phyloP scores from a whole-genome alignment of 1,140 invertebrate species.

The Apis cerana region DNA sequence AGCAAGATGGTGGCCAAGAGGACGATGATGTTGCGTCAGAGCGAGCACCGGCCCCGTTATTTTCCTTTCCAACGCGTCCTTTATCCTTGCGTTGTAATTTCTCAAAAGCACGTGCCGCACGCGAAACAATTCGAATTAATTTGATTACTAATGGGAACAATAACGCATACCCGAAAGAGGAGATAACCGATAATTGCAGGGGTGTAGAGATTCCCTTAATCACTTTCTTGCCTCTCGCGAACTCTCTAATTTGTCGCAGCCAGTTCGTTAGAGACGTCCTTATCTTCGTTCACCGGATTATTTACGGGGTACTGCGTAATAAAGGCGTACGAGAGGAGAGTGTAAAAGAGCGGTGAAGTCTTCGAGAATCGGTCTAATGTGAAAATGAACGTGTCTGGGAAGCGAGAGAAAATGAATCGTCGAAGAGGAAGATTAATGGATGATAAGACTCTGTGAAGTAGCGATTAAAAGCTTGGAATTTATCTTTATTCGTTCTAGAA shows the following conservation, averaged over 20 bases:
- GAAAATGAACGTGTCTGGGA: too few relatives aligned
- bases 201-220: slow-evolving; percentile 10
- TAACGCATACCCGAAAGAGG: background rate
- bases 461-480: too few relatives aligned
- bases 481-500: too few relatives aligned
- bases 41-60: background rate
- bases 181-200: background rate
- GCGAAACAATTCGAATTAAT: background rate
- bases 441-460: too few relatives aligned
- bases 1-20: too few relatives aligned
- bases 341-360: background rate
- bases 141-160: slow-evolving; percentile 14
- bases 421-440: too few relatives aligned
- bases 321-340: background rate
- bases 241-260: background rate
- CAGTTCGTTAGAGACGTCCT: slow-evolving; percentile 5
- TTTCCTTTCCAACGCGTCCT: background rate
- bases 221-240: slow-evolving; percentile 6
- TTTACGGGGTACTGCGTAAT: background rate
- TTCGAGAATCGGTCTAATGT: background rate
- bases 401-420: too few relatives aligned
- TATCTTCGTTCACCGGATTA: background rate
- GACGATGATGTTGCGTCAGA: background rate
- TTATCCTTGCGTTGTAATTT: slow-evolving; percentile 21
- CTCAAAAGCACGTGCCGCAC: background rate